Percentiles rank a stretch among this genome's conserved stretches.
phyloP scores from a whole-genome alignment of 1,140 invertebrate genomes.

The Apolygus lucorum region DNA sequence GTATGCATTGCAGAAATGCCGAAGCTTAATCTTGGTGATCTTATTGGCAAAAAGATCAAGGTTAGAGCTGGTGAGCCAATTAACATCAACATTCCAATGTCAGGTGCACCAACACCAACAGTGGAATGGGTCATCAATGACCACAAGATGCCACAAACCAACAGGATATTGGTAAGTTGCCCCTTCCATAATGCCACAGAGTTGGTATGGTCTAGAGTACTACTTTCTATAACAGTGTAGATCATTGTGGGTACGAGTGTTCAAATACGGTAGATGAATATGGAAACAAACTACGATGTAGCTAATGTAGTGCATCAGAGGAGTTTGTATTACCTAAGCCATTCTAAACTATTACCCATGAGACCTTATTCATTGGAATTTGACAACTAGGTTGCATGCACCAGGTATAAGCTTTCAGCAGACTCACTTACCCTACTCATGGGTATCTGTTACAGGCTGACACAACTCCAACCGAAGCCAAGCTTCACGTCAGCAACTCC shows the following conservation, averaged over 20 bases:
- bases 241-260: no score
- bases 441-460: slow-evolving; percentile 48
- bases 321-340: no score
- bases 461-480: slow-evolving; percentile 75
- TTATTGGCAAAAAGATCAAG: slow-evolving; percentile 88
- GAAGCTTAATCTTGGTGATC: slow-evolving; percentile 77
- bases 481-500: slow-evolving; percentile 79
- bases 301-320: no score
- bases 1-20: slow-evolving; percentile 65
- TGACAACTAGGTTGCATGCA: no score
- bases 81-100: slow-evolving; percentile 85
- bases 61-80: slow-evolving; percentile 96
- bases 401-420: no score
- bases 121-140: slow-evolving; percentile 84
- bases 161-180: slow-evolving; percentile 54
- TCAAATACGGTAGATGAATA: no score
- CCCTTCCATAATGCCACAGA: background rate
- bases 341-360: no score
- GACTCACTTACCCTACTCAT: background rate
- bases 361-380: no score
- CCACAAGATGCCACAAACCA: slow-evolving; percentile 56
- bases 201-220: no score
- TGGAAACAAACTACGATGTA: no score
- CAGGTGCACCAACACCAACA: slow-evolving; percentile 85
- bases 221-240: no score